Conservation (phyloP, 2,113 vertebrate genomes). For the Psettodes erumei region DNA sequence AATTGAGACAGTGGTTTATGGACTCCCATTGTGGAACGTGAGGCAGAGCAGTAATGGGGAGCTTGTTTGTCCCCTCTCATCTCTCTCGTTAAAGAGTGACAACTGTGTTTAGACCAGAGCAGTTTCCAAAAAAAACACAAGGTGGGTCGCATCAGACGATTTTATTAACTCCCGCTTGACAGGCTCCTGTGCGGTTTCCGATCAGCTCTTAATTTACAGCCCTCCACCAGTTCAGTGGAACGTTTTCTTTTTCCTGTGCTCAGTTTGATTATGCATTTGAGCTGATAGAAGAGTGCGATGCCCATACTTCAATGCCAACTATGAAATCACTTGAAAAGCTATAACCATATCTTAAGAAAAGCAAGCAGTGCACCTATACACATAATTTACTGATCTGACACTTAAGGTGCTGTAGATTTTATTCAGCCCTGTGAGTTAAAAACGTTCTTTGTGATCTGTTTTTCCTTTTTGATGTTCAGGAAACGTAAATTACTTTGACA, state of each 20-base stretch:
- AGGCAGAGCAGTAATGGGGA: conserved; percentile 70
- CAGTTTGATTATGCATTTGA: conserved; percentile 10
- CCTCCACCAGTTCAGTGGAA: background rate
- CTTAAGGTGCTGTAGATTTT: conserved; percentile 6
- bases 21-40: conserved; percentile 72
- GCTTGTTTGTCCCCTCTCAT: conserved; percentile 67
- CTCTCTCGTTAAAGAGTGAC: conserved; percentile 52
- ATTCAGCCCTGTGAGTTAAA: conserved; percentile 24
- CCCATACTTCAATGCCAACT: background rate
- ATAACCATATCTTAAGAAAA: background rate
- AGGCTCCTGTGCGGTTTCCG: conserved; percentile 24
- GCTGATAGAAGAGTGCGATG: background rate
- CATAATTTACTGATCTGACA: conserved; percentile 4
- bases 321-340: conserved; percentile 7
- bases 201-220: conserved; percentile 34
- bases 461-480: conserved; percentile 25
- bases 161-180: conserved; percentile 41
- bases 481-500: conserved; percentile 18
- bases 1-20: conserved; percentile 76
- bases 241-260: conserved; percentile 13
- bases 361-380: background rate
- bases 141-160: conserved; percentile 28
- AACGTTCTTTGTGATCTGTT: conserved; percentile 22
- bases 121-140: conserved; percentile 61
- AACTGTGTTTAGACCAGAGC: conserved; percentile 53